A percentile compares a stretch with the other conserved stretches of the same genome.
phyloP scores from a whole-genome alignment of 1,140 invertebrate species.

The Drosophila bipectinata region DNA sequence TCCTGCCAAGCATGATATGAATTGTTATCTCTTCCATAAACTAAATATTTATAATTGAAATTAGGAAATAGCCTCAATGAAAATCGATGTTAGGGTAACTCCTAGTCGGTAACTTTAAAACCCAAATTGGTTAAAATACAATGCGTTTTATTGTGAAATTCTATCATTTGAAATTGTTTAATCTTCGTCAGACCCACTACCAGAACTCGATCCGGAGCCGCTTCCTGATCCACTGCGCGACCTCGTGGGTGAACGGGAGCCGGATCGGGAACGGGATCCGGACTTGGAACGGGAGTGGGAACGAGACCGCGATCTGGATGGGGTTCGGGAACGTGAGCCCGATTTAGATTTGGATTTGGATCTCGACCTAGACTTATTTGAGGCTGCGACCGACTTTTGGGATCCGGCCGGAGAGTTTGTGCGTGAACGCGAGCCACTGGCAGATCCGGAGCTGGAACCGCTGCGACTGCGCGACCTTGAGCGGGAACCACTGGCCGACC shows the following conservation, averaged over 20 bases:
- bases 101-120: not conserved
- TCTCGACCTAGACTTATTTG: constrained; percentile 67
- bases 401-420: constrained; percentile 57
- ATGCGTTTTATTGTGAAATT: constrained; percentile 15
- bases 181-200: constrained; percentile 70
- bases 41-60: too few relatives aligned
- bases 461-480: constrained; percentile 67
- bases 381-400: constrained; percentile 78
- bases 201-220: constrained; percentile 72
- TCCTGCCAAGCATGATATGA: not conserved
- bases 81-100: not conserved
- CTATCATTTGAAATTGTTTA: constrained; percentile 24
- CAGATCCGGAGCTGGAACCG: constrained; percentile 65
- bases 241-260: constrained; percentile 74
- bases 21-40: not conserved
- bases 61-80: not conserved
- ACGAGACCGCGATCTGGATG: constrained; percentile 55
- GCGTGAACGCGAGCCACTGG: constrained; percentile 77
- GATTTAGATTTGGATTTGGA: constrained; percentile 54
- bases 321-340: constrained; percentile 51
- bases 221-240: constrained; percentile 75
- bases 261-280: constrained; percentile 57
- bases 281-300: constrained; percentile 64
- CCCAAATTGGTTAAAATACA: constrained; percentile 3
- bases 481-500: constrained; percentile 50